phyloP scores from a whole-genome alignment of 2,888 invertebrate genomes.

The Theodoxus fluviatilis region DNA sequence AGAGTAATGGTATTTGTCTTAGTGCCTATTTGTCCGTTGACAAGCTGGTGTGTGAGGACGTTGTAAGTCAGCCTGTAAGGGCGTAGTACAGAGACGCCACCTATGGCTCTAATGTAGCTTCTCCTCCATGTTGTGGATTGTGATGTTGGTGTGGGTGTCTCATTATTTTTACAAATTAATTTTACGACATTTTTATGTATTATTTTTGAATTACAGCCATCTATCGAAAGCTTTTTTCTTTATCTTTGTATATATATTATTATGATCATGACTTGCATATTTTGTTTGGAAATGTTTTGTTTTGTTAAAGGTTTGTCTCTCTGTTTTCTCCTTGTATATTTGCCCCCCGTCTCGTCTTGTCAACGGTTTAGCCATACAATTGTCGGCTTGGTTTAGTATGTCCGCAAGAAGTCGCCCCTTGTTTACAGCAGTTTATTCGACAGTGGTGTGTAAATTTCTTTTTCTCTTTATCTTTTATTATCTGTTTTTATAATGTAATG shows the following conservation, averaged over 20 bases:
- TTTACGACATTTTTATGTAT: not conserved
- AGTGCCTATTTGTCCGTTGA: too few relatives aligned
- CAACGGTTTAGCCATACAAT: slow-evolving; percentile 88
- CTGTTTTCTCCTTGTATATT: slow-evolving; percentile 64
- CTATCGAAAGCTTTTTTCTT: not conserved
- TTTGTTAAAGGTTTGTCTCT: slow-evolving; percentile 62
- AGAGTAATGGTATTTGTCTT: too few relatives aligned
- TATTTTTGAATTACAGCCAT: not conserved
- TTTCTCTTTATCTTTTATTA: slow-evolving; percentile 41
- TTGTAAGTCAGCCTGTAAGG: too few relatives aligned
- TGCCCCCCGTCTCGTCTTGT: slow-evolving; percentile 61
- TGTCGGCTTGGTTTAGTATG: slow-evolving; percentile 99
- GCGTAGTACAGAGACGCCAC: too few relatives aligned
- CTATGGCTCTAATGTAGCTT: too few relatives aligned
- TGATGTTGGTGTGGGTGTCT: not conserved
- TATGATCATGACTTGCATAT: slow-evolving; percentile 18
- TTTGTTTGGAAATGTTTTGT: slow-evolving; percentile 30
- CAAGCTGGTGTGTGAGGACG: too few relatives aligned
- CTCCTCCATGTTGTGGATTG: slow-evolving; percentile 22
- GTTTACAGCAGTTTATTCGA: slow-evolving; percentile 99
- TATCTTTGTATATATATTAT: not conserved
- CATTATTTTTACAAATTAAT: too few relatives aligned
- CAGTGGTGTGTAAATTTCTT: slow-evolving; percentile 85
- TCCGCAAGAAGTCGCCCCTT: slow-evolving; percentile 99
- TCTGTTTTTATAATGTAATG: slow-evolving; percentile 24